Evolutionary conservation across 1,140 invertebrate species (phyloP).

Genomic region (Brachionus calyciflorus): DNA sequence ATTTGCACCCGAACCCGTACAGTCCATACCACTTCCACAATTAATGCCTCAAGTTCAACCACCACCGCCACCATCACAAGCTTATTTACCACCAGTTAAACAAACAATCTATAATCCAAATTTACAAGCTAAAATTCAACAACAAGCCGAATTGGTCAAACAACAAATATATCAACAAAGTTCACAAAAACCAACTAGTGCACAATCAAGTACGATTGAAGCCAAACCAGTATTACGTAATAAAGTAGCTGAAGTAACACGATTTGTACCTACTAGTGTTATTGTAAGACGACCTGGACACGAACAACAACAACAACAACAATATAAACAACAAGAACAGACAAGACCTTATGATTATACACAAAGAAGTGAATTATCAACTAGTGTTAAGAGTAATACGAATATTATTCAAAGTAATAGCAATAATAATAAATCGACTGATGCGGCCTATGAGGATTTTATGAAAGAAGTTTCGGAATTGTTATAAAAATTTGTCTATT

Average conservation of each 20-base stretch:
- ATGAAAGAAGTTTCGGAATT: conserved; percentile 44
- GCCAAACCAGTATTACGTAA: conserved; percentile 69
- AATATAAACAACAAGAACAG: neutral
- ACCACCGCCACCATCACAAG: neutral
- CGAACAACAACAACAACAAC: neutral
- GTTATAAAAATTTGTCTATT: conserved; percentile 4
- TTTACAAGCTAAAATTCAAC: conserved; percentile 28
- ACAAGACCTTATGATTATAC: neutral
- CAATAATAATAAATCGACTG: too few relatives aligned
- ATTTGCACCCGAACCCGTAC: neutral
- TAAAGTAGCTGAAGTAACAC: conserved; percentile 85
- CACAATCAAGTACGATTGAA: conserved; percentile 68
- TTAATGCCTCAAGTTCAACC: neutral
- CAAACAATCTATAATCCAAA: neutral
- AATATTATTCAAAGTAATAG: too few relatives aligned
- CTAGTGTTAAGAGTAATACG: neutral
- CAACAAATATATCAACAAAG: conserved; percentile 31
- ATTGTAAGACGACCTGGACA: conserved; percentile 69
- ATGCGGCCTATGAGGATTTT: conserved; percentile 42
- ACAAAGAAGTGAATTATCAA: neutral
- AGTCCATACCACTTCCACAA: too few relatives aligned
- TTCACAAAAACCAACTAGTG: neutral
- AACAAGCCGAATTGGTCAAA: neutral
- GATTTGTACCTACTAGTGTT: conserved; percentile 86
- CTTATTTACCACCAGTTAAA: neutral